phyloP scores from a whole-genome alignment of 2,113 vertebrate species.

The Ictalurus punctatus region DNA sequence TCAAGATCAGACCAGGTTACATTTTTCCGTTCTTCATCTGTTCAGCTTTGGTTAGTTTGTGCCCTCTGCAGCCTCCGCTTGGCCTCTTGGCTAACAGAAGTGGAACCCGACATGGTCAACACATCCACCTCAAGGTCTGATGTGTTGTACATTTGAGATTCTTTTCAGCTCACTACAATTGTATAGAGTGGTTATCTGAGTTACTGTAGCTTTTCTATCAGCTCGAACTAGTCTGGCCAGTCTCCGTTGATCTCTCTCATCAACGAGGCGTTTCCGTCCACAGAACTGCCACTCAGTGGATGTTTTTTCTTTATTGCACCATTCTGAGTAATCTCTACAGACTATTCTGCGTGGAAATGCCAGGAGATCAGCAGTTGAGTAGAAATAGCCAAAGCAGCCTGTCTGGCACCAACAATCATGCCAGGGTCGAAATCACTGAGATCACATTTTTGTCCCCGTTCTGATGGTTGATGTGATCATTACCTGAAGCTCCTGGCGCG shows the following conservation, averaged over 20 bases:
- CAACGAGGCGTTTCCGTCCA: too few relatives aligned
- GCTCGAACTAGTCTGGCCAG: too few relatives aligned
- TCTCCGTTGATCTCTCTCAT: too few relatives aligned
- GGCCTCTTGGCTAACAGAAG: background rate
- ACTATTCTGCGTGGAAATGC: background rate
- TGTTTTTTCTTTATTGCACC: too few relatives aligned
- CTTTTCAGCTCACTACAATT: too few relatives aligned
- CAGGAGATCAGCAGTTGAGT: background rate
- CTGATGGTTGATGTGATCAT: background rate
- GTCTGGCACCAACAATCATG: background rate
- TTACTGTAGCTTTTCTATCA: too few relatives aligned
- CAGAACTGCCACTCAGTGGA: too few relatives aligned
- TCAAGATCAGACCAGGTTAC: background rate
- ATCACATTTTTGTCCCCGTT: background rate
- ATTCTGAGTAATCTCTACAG: too few relatives aligned
- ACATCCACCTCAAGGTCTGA: background rate
- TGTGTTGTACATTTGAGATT: background rate
- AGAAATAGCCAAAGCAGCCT: background rate
- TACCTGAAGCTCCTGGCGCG: background rate
- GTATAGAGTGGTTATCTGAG: too few relatives aligned
- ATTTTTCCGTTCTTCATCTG: too few relatives aligned
- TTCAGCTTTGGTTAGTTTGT: background rate
- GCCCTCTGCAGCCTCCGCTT: background rate
- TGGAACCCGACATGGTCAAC: background rate
- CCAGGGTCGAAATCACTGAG: background rate